Conservation (phyloP, 2,113 vertebrate species). For the Morone saxatilis region DNA sequence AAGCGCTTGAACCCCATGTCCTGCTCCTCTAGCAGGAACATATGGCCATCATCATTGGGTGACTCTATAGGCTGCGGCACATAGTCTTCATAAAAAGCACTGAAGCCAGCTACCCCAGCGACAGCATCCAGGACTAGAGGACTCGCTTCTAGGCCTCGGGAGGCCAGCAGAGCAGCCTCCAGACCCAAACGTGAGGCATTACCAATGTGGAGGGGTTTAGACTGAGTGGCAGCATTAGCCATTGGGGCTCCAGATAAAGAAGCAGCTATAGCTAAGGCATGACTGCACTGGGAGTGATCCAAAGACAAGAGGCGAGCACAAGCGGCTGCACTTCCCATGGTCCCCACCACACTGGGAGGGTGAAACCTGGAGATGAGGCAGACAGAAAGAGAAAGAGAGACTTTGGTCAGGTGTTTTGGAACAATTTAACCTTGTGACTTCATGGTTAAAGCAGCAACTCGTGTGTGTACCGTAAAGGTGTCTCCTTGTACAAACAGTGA, state of each 20-base stretch:
- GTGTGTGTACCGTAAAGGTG: neutral
- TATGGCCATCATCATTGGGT: slow-evolving; percentile 62
- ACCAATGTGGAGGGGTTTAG: slow-evolving; percentile 90
- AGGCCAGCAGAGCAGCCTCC: slow-evolving; percentile 89
- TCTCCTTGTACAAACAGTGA: slow-evolving; percentile 12
- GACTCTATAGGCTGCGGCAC: slow-evolving; percentile 77
- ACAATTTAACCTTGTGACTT: neutral
- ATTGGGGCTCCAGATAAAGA: slow-evolving; percentile 91
- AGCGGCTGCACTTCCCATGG: slow-evolving; percentile 90
- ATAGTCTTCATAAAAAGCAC: slow-evolving; percentile 89
- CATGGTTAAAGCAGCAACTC: neutral
- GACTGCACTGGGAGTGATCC: slow-evolving; percentile 78
- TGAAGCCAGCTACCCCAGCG: slow-evolving; percentile 88
- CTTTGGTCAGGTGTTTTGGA: slow-evolving; percentile 36
- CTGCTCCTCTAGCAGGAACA: slow-evolving; percentile 89
- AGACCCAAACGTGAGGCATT: slow-evolving; percentile 89
- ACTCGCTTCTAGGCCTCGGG: slow-evolving; percentile 88
- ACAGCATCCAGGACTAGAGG: slow-evolving; percentile 86
- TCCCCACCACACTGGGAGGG: slow-evolving; percentile 91
- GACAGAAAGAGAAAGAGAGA: slow-evolving; percentile 14
- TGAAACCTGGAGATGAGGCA: slow-evolving; percentile 85
- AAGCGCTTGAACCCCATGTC: slow-evolving; percentile 92
- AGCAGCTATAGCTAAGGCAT: slow-evolving; percentile 89
- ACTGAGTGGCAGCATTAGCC: slow-evolving; percentile 92
- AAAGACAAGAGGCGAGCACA: slow-evolving; percentile 87